A percentile compares a stretch with the other conserved stretches of the same genome.
Evolutionary conservation across 2,888 invertebrate species (phyloP).

Genomic region (Pharmacophagus antenor): DNA sequence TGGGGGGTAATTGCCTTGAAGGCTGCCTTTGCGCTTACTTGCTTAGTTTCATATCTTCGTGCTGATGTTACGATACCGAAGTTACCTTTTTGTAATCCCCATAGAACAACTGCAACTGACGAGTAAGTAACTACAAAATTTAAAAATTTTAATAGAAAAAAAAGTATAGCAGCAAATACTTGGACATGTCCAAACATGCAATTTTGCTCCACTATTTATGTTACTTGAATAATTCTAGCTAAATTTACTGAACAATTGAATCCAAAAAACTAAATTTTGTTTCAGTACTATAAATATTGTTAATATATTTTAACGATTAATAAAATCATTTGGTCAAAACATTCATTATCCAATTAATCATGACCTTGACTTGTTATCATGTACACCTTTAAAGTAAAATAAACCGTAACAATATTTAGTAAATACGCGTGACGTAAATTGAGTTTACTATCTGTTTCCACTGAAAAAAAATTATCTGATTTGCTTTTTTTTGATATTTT

Average conservation of each 20-base stretch:
- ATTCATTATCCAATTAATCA: slow-evolving; percentile 31
- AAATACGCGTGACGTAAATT: slow-evolving; percentile 1
- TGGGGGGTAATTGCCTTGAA: slow-evolving; percentile 67
- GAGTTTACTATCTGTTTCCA: background rate
- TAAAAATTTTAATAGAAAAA: background rate
- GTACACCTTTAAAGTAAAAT: background rate
- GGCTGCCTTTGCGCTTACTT: slow-evolving; percentile 59
- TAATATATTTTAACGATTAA: too few species aligned
- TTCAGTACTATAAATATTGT: too few species aligned
- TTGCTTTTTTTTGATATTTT: background rate
- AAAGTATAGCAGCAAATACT: background rate
- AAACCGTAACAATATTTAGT: background rate
- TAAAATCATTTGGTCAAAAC: slow-evolving; percentile 1
- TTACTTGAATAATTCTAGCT: background rate
- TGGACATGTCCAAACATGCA: background rate
- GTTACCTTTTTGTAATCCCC: slow-evolving; percentile 74
- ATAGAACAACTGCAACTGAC: slow-evolving; percentile 48
- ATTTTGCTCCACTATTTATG: background rate
- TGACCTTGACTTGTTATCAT: slow-evolving; percentile 38
- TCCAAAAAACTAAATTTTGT: too few species aligned
- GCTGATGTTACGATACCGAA: slow-evolving; percentile 68
- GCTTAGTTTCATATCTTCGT: slow-evolving; percentile 59
- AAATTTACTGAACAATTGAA: too few species aligned
- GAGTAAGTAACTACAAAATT: slow-evolving; percentile 57
- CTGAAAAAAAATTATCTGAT: background rate